These are phyloP conservation scores for Telmatochromis sp. DNA, from an alignment of 2,113 vertebrate genomes.

Conservation along the genomic window DNA sequence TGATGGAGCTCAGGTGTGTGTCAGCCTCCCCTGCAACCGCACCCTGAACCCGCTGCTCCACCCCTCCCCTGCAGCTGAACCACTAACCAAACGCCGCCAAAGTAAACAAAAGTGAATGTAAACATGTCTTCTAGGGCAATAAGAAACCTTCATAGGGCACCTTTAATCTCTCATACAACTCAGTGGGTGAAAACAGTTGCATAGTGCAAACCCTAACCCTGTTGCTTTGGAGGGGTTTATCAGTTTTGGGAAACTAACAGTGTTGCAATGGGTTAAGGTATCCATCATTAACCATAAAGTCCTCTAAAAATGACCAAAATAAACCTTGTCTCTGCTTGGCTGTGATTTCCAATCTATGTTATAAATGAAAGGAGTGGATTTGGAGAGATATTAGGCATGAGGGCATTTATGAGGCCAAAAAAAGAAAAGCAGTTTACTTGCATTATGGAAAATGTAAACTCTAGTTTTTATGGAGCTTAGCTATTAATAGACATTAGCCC, in stretches of 20 bases:
- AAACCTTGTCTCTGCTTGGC: background rate
- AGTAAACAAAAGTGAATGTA: background rate
- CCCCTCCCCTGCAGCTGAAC: background rate
- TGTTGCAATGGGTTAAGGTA: background rate
- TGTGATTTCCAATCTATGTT: background rate
- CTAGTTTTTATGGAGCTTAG: background rate
- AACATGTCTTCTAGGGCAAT: background rate
- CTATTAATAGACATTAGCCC: background rate
- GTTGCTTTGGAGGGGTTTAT: background rate
- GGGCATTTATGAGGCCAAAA: background rate
- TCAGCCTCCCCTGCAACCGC: background rate
- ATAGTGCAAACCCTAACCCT: background rate
- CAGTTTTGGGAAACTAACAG: background rate
- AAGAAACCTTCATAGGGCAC: background rate
- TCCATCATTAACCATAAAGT: background rate
- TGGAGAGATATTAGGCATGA: background rate
- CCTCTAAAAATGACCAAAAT: background rate
- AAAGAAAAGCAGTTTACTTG: background rate
- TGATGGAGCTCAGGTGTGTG: background rate
- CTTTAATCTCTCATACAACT: background rate
- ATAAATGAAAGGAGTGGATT: background rate
- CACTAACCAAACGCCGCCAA: background rate
- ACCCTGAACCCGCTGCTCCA: background rate
- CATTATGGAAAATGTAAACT: background rate
- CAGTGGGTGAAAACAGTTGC: background rate